phyloP scores from a whole-genome alignment of 2,888 invertebrate genomes.

The Apamea crenata region DNA sequence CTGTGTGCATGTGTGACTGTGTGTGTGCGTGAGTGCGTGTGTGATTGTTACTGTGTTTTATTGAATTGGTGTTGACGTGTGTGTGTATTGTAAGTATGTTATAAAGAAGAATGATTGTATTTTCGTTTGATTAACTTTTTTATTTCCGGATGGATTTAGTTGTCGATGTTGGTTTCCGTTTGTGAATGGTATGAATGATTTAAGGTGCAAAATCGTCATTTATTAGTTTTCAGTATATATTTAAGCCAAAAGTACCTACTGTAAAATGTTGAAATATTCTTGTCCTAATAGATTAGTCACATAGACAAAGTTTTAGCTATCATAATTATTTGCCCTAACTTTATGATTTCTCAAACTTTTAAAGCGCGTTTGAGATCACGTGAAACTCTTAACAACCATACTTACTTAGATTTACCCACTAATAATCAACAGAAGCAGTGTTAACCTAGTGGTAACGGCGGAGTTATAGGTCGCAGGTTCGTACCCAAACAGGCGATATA shows the following conservation, averaged over 20 bases:
- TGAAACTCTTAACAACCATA: not conserved
- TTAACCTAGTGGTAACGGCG: too few relatives aligned
- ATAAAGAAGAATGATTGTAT: slow-evolving; percentile 11
- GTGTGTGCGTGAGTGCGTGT: not conserved
- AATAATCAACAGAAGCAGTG: not conserved
- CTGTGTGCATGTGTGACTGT: slow-evolving; percentile 11
- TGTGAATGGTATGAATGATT: not conserved
- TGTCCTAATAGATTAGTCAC: not conserved
- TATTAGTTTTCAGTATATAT: not conserved
- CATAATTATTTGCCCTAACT: not conserved
- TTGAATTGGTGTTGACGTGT: slow-evolving; percentile 13
- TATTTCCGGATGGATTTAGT: not conserved
- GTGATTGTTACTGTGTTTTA: slow-evolving; percentile 17
- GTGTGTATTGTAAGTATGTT: slow-evolving; percentile 11
- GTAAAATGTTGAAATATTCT: not conserved
- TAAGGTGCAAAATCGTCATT: not conserved
- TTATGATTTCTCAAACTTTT: not conserved
- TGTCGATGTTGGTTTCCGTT: not conserved
- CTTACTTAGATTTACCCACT: not conserved
- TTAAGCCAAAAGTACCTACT: not conserved
- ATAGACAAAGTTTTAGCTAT: not conserved
- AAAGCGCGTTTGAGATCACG: not conserved
- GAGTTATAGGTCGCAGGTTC: too few relatives aligned
- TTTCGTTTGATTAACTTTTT: not conserved
- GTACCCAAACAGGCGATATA: too few relatives aligned